These are phyloP conservation scores for Whitmania pigra DNA, from an alignment of 1,140 invertebrate genomes.

Conservation along the genomic window DNA sequence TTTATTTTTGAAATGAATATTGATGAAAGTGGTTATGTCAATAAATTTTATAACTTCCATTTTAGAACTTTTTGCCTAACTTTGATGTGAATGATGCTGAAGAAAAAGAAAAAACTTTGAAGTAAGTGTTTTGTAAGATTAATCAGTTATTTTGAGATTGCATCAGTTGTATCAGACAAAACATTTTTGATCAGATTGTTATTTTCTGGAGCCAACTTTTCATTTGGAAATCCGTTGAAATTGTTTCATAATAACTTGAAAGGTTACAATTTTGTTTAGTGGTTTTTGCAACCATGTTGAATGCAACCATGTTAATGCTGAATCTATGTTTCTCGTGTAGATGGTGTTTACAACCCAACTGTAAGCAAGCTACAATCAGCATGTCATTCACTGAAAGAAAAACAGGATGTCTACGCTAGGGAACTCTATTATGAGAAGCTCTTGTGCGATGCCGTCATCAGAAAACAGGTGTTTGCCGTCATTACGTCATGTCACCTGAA, in stretches of 20 bases:
- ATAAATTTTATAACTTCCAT: no score
- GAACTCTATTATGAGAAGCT: conserved; percentile 11
- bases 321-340: not conserved
- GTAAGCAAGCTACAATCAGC: not conserved
- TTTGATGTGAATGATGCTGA: not conserved
- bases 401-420: not conserved
- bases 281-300: not conserved
- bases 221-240: conserved; percentile 4
- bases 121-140: not conserved
- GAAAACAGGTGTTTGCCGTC: not conserved
- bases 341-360: not conserved
- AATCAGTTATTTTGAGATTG: not conserved
- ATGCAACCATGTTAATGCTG: not conserved
- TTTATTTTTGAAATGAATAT: not conserved
- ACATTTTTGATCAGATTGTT: not conserved
- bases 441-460: not conserved
- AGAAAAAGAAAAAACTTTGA: not conserved
- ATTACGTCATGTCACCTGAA: no score
- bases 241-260: not conserved
- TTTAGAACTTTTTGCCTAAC: not conserved
- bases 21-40: not conserved
- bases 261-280: not conserved
- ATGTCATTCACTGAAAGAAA: not conserved
- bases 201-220: conserved; percentile 1
- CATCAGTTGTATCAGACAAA: not conserved